Evolutionary conservation across 2,113 vertebrate genomes (phyloP), one percentile per base, ranked within the genome.

Genomic region (Onychorhynchus coronatus): DNA sequence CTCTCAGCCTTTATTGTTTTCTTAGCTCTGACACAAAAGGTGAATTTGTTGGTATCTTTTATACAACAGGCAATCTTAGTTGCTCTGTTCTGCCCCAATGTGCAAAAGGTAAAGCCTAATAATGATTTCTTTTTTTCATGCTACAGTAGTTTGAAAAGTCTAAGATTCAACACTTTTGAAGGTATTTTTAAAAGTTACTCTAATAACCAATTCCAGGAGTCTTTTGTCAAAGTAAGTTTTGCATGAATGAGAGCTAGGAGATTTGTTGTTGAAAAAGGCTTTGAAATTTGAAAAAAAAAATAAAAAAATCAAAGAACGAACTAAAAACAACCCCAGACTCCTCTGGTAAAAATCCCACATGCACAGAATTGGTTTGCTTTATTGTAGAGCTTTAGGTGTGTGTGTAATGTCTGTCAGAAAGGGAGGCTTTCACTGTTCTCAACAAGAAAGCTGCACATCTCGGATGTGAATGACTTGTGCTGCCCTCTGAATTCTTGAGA

Each of bases 21-120:
- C 59, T 86, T 84, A 93, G 72, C 52, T 77, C 68, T 91, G 72
- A 86, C 72, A 84, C 63, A 94, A 94, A 91, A 71, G 79, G 75
- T 88, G 68, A 78, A 93, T 93, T 93, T 91, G 46, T 73, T 88
- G 30, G 25, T 77, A 65, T 86, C 75, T 85, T 88, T 70, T 62
- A 83, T 71, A 56, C 23, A 80, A 58, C 55, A 55, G 24, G 30
- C 53, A 94, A 93, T 67, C 53, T 80, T 47, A 88, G 73, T 72
- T 85, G 49, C 59, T 83, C 59, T 58, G 33, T 93, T 88, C 75
- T 79, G 52, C 47, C 59, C 53, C 78, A 65, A 6, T 35, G 53
- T 66, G 35, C 49, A 91, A 88, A 96, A 96, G 61, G 67, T 53
- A 88, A 88, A 97, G 68, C 35, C 50, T 79, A 70, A 93, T 46